Conservation (phyloP, 2,888 invertebrate genomes). For the Meteorus cinctellus region DNA sequence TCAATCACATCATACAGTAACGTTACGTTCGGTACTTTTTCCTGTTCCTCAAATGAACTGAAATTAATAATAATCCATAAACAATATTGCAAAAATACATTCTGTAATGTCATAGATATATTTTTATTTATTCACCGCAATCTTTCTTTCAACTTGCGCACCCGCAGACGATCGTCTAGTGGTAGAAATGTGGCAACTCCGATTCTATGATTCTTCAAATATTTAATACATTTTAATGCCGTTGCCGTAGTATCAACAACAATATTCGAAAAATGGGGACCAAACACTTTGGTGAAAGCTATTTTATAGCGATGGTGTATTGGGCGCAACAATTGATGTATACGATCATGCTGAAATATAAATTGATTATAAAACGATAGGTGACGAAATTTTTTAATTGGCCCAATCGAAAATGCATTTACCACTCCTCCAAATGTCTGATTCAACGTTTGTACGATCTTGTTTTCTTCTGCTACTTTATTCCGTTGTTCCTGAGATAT, state of each 20-base stretch:
- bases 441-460: neutral
- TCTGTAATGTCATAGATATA: conserved; percentile 35
- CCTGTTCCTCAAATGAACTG: conserved; percentile 59
- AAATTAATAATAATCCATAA: conserved; percentile 20
- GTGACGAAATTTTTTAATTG: neutral
- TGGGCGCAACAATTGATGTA: conserved; percentile 98
- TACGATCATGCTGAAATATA: conserved; percentile 85
- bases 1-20: conserved; percentile 95
- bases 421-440: neutral
- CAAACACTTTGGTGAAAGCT: conserved; percentile 94
- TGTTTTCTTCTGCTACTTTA: neutral
- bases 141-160: neutral
- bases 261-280: conserved; percentile 98
- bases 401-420: neutral
- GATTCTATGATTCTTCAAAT: conserved; percentile 93
- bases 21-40: conserved; percentile 93
- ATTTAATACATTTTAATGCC: conserved; percentile 91
- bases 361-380: neutral
- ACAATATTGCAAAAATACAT: neutral
- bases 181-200: conserved; percentile 98
- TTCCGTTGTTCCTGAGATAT: neutral
- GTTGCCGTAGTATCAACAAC: conserved; percentile 96
- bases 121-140: conserved; percentile 31
- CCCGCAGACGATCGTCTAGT: conserved; percentile 81
- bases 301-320: conserved; percentile 96